Conservation (phyloP, 1,140 invertebrate genomes). For the Diuraphis noxia region DNA sequence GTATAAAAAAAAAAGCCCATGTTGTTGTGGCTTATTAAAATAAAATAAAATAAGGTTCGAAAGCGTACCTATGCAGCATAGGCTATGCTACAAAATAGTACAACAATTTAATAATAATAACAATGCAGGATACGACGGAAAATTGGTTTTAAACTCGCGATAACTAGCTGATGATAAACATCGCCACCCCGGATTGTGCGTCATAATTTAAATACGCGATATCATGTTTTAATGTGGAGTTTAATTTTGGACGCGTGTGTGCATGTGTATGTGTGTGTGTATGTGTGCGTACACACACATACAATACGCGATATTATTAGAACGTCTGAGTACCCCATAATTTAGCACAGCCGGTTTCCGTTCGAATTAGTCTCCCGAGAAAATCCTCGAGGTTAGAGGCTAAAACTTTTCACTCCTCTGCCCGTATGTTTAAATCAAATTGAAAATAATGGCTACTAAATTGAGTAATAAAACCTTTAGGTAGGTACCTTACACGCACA, state of each 20-base stretch:
- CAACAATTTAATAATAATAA: background rate
- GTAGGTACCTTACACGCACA: background rate
- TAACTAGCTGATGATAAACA: background rate
- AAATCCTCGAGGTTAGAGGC: conserved; percentile 37
- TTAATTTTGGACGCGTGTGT: background rate
- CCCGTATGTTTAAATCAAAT: conserved; percentile 26
- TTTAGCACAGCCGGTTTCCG: background rate
- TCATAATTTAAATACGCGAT: conserved; percentile 27
- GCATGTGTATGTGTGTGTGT: no score
- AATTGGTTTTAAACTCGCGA: background rate
- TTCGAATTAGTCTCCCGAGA: conserved; percentile 30
- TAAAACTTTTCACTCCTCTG: conserved; percentile 15
- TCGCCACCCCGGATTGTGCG: background rate
- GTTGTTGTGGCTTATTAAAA: no score
- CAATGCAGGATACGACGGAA: background rate
- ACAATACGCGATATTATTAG: conserved; percentile 10
- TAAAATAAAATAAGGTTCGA: no score
- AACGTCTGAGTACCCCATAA: conserved; percentile 13
- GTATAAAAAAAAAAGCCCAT: no score
- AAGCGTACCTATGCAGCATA: no score
- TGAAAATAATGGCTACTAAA: conserved; percentile 40
- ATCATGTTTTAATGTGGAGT: conserved; percentile 6
- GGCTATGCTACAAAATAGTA: background rate
- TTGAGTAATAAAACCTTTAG: conserved; percentile 13
- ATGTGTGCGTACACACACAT: no score